Conservation (phyloP, 2,888 invertebrate genomes). For the Achlya flavicornis region DNA sequence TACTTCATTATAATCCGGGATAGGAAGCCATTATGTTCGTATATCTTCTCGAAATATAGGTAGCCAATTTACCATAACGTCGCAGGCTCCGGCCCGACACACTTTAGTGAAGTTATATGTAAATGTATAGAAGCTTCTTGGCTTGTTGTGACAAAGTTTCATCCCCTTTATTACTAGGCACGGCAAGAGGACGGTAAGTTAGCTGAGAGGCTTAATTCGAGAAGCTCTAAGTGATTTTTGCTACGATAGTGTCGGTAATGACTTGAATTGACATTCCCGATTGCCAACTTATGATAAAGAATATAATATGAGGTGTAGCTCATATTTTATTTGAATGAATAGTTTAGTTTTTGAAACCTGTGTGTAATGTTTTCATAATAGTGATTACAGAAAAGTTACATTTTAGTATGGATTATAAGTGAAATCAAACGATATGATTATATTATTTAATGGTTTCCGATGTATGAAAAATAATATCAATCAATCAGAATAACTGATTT, state of each 20-base stretch:
- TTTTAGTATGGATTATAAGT: too few species aligned
- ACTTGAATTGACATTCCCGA: background rate
- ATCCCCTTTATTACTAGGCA: background rate
- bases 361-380: too few species aligned
- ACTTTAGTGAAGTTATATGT: background rate
- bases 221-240: background rate
- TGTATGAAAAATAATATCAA: too few species aligned
- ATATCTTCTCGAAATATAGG: background rate
- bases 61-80: background rate
- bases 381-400: too few species aligned
- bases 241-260: background rate
- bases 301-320: too few species aligned
- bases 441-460: too few species aligned
- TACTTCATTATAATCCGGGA: background rate
- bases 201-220: background rate
- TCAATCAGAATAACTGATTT: too few species aligned
- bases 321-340: background rate
- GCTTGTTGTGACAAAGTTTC: conserved; percentile 1
- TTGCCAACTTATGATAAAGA: too few species aligned
- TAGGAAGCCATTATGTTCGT: background rate
- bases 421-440: too few species aligned
- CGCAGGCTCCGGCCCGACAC: background rate
- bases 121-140: background rate
- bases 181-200: background rate
- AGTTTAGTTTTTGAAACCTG: too few species aligned